Base-by-base conservation (phyloP, 2,888 invertebrate species). In the Polyommatus icarus region DNA sequence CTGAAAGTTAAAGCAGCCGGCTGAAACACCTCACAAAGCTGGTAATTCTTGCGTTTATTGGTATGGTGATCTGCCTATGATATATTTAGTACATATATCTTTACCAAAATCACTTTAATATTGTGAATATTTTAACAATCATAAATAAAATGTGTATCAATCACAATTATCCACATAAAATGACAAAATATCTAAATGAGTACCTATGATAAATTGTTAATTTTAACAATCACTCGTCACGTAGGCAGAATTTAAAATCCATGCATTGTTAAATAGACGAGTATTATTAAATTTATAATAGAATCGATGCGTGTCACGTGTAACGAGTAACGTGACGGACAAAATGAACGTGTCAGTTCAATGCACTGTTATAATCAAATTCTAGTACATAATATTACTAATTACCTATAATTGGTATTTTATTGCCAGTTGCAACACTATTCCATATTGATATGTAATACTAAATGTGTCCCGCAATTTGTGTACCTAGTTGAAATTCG, bases 191-290 rank as follows among this genome's bases (percentile, higher is more conserved):
- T 12, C 61, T 67, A 67, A 67, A 29, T 67, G 61, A 67, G 61
- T 24, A n/a, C n/a, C n/a, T n/a, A 67, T 67, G 29, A 67, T 67
- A 24, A 67, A 67, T 67, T 24, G 61, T 59, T 59, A 67, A 67
- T 67, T 67, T 67, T 24, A 12, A n/a, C 20, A 59, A 59, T 46
- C 20, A 24, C 61, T 67, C 61, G 12, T 67, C 24, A 15, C 61
- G 61, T 24, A 67, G 29, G 29, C 61, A 0, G 61, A 67, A 29
- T 67, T 67, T 67, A 29, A 67, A 67, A 67, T 32, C 12, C 15
- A 67, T 29, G 67, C 15, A 32, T 67, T 67, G 29, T 67, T 67
- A 67, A 67, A 67, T 67, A 67, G 67, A 32, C 67, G 29, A 24
- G 29, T 29, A 18, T 67, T 67, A 67, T 67, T 32, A 67, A 67